phyloP scores from a whole-genome alignment of 2,113 vertebrate genomes.

The Zosterops borbonicus region DNA sequence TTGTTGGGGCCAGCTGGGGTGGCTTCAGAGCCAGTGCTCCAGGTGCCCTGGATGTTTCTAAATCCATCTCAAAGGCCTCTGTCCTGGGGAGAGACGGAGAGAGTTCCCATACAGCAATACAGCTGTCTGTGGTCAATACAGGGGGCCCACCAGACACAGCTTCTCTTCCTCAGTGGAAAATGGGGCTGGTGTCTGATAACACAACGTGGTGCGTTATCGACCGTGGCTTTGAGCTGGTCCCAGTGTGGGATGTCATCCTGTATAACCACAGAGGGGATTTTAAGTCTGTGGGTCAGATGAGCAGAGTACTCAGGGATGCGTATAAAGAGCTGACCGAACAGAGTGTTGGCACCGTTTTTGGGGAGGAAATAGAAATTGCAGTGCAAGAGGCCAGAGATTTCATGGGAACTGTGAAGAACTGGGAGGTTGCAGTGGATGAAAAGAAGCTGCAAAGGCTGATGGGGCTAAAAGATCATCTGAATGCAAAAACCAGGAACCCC shows the following conservation, averaged over 20 bases:
- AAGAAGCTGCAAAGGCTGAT: no score
- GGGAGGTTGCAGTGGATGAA: no score
- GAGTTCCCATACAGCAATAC: neutral
- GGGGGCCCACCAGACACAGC: slow-evolving; percentile 55
- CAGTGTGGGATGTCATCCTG: slow-evolving; percentile 68
- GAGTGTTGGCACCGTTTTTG: neutral
- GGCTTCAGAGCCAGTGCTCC: rapidly evolving
- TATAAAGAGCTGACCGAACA: neutral
- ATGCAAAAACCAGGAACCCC: no score
- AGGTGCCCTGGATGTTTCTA: rapidly evolving
- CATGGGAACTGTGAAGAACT: no score
- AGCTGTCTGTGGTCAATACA: slow-evolving; percentile 8
- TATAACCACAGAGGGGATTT: slow-evolving; percentile 56
- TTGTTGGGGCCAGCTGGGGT: neutral
- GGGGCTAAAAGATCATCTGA: no score
- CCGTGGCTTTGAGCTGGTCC: slow-evolving; percentile 48
- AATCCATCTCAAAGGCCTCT: neutral
- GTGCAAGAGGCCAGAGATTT: no score
- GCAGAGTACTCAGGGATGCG: neutral
- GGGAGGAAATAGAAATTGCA: no score
- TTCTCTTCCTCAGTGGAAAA: slow-evolving; percentile 57
- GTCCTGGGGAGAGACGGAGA: rapidly evolving
- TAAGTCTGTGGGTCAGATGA: neutral
- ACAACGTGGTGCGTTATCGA: slow-evolving; percentile 69
- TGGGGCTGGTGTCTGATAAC: slow-evolving; percentile 30